Percentiles rank a stretch among this genome's conserved stretches.
phyloP scores from a whole-genome alignment of 2,797 vertebrate species.

The Crax fasciolata region DNA sequence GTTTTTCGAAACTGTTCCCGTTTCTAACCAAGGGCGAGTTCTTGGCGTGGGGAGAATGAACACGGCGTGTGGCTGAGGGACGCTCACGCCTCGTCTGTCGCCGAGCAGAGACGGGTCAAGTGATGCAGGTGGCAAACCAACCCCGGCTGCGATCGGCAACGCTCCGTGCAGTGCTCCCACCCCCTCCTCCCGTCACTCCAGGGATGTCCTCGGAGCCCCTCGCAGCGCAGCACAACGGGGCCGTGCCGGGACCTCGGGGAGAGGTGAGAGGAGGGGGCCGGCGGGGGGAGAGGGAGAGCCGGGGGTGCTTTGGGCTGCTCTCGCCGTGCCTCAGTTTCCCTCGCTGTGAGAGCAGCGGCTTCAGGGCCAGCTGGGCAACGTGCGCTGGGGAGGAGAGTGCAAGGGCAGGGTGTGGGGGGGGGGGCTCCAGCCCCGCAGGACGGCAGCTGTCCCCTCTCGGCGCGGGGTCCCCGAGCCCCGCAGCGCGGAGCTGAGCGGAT shows the following conservation, averaged over 20 bases:
- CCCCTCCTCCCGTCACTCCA: background rate
- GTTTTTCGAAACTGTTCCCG: background rate
- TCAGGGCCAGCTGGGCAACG: rapidly evolving
- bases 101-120: conserved; percentile 31
- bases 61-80: background rate
- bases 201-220: background rate
- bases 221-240: background rate
- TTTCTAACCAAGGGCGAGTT: background rate
- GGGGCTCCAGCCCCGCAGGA: background rate
- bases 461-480: background rate
- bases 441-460: background rate
- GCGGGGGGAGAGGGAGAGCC: background rate
- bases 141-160: background rate
- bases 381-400: background rate
- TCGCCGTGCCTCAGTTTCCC: background rate
- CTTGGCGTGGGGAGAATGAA: background rate
- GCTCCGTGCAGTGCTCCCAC: background rate
- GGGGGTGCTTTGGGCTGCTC: rapidly evolving
- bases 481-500: too few relatives aligned
- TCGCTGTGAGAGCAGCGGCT: rapidly evolving
- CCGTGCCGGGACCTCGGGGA: background rate
- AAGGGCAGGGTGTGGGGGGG: background rate
- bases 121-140: conserved; percentile 24
- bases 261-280: background rate
- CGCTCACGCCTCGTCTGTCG: background rate